Evolutionary conservation across 2,797 vertebrate genomes (phyloP).

Genomic region (Artibeus jamaicensis): DNA sequence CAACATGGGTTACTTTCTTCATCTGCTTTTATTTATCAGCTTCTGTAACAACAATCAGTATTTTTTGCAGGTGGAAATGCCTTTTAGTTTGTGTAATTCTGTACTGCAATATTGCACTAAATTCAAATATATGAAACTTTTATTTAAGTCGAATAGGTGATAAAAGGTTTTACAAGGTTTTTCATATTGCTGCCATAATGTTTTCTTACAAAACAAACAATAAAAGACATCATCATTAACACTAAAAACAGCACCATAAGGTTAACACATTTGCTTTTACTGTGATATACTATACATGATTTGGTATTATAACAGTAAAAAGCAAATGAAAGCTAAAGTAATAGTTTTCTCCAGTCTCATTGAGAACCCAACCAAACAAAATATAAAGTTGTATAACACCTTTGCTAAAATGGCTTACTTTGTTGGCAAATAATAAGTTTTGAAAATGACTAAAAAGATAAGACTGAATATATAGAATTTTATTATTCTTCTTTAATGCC

Average conservation of each 20-base stretch:
- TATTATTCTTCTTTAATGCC: background rate
- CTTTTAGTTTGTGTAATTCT: conserved; percentile 72
- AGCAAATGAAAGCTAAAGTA: conserved; percentile 52
- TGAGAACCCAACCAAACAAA: conserved; percentile 30
- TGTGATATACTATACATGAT: background rate
- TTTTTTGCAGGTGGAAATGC: conserved; percentile 70
- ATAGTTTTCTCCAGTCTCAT: conserved; percentile 8
- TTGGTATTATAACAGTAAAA: conserved; percentile 51
- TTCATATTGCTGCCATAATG: conserved; percentile 30
- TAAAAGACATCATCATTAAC: conserved; percentile 40
- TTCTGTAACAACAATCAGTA: conserved; percentile 69
- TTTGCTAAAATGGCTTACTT: conserved; percentile 48
- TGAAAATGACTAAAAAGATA: background rate
- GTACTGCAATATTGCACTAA: background rate
- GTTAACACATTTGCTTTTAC: conserved; percentile 44
- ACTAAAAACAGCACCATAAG: conserved; percentile 48
- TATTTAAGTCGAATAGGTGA: conserved; percentile 63
- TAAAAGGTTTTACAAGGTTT: conserved; percentile 63
- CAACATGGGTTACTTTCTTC: conserved; percentile 54
- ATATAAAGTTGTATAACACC: background rate
- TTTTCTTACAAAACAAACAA: conserved; percentile 48
- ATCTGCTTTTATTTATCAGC: conserved; percentile 59
- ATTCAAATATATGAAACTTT: conserved; percentile 64
- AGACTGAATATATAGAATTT: background rate
- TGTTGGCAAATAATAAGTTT: conserved; percentile 41